Evolutionary conservation across 2,888 invertebrate species (phyloP).

Genomic region (Drosophila barbarae): DNA sequence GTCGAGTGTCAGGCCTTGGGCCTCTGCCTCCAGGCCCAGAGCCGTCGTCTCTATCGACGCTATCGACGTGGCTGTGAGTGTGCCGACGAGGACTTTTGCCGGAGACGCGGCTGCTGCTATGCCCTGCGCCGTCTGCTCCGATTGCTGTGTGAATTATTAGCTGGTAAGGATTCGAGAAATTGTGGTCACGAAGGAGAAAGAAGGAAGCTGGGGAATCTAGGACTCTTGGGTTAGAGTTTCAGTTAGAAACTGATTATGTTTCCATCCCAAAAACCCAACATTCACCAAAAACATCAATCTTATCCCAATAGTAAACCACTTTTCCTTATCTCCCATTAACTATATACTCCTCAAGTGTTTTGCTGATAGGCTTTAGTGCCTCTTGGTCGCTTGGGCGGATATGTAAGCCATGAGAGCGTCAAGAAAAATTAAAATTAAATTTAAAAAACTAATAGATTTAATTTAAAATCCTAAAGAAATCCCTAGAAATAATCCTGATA

Average conservation of each 20-base stretch:
- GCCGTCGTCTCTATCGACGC: conserved; percentile 64
- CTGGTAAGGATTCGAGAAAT: conserved; percentile 64
- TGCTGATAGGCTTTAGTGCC: not conserved
- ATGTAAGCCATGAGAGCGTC: not conserved
- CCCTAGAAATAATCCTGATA: not conserved
- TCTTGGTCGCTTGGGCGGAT: not conserved
- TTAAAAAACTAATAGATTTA: not conserved
- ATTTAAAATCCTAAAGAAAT: not conserved
- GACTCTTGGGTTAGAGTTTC: not conserved
- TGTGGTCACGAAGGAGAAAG: not conserved
- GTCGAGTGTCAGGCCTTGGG: conserved; percentile 74
- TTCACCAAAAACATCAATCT: not conserved
- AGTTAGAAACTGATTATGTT: not conserved
- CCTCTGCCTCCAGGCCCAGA: conserved; percentile 58
- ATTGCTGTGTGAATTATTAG: conserved; percentile 65
- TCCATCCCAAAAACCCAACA: not conserved
- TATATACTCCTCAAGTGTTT: not conserved
- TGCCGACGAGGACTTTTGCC: conserved; percentile 64
- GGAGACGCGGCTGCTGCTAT: conserved; percentile 48
- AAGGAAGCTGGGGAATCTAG: not conserved
- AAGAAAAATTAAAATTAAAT: not conserved
- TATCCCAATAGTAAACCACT: not conserved
- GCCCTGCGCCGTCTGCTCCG: conserved; percentile 56
- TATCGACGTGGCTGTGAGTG: conserved; percentile 67
- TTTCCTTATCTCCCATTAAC: not conserved